Evolutionary conservation across 2,888 invertebrate species (phyloP), one percentile per base, ranked within the genome.

Genomic region (Epistrophella euchroma): DNA sequence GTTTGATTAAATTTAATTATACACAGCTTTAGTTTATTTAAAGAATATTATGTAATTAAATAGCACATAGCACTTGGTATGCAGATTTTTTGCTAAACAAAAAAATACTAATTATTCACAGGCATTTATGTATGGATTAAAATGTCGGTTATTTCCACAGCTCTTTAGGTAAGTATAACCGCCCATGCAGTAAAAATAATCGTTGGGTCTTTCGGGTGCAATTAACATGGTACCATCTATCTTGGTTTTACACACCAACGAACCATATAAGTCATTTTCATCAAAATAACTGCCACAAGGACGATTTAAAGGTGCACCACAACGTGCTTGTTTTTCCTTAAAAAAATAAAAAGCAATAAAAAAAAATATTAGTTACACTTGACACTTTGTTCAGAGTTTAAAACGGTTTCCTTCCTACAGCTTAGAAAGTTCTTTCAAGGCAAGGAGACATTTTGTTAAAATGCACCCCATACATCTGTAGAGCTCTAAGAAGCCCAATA

Each of bases 141-240:
- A 83, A 2, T 74, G 40, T 2, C n/a, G 22, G 1, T 25, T 52
- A 9, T 19, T 28, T 17, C 74, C 83, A 56, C 91, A 91, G 0
- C 56, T 75, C 58, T 73, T 88, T 22, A 89, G 76, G 7, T 85
- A 19, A 2, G 90, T 88, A 4, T 78, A 62, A 2, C 89, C 90
- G 35, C 88, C 88, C 37, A 89, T 88, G 19, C 92, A 91, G 66
- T 89, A 90, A 32, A 90, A 91, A 88, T 89, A 91, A 37, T 89
- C 88, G 0, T 88, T 90, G 68, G 92, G 91, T 72, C 90, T 91
- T 9, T 90, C 90, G 1, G 91, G 91, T 4, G 90, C 90, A 4
- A 91, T 50, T 4, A 89, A 85, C 6, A 89, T 89, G 77, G 89
- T 90, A 28, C 91, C 91, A 74, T 91, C 81, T 0, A 60, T 15